These are phyloP conservation scores for Danio aesculapii DNA, from an alignment of 2,797 vertebrate species.

Conservation along the genomic window DNA sequence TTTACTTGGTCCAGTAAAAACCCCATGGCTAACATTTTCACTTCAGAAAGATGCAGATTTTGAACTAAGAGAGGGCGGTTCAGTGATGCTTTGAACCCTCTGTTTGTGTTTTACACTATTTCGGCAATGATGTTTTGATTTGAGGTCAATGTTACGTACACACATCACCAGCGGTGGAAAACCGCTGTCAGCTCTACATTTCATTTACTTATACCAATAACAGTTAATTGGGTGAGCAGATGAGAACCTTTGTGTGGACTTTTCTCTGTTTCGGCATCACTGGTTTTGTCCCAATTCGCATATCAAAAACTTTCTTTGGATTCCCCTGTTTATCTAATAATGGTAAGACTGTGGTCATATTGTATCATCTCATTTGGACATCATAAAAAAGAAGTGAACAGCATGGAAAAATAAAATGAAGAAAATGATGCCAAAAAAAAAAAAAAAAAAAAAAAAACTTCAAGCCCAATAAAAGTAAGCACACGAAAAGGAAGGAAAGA, in stretches of 20 bases:
- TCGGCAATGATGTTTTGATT: constrained; percentile 9
- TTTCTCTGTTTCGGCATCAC: constrained; percentile 19
- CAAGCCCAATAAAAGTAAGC: constrained; percentile 57
- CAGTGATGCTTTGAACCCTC: neutral
- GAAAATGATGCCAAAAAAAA: constrained; percentile 41
- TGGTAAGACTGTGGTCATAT: neutral
- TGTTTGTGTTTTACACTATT: constrained; percentile 17
- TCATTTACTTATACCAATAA: constrained; percentile 34
- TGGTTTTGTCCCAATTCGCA: constrained; percentile 26
- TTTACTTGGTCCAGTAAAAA: neutral
- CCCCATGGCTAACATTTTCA: neutral
- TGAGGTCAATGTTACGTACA: constrained; percentile 34
- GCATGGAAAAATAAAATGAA: neutral
- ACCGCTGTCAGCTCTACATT: constrained; percentile 30
- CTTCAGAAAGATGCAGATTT: neutral
- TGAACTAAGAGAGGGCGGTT: neutral
- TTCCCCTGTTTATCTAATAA: constrained; percentile 12
- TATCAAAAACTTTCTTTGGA: constrained; percentile 29
- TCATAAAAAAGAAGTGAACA: neutral
- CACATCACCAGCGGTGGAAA: constrained; percentile 31
- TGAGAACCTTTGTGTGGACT: constrained; percentile 38
- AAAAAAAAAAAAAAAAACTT: constrained; percentile 39
- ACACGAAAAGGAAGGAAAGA: constrained; percentile 59
- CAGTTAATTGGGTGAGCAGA: constrained; percentile 43
- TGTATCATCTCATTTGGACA: neutral